Percentiles rank a stretch among this genome's conserved stretches.
These are phyloP conservation scores for Temnothorax rugatulus DNA, from an alignment of 2,888 invertebrate genomes.

Conservation along the genomic window DNA sequence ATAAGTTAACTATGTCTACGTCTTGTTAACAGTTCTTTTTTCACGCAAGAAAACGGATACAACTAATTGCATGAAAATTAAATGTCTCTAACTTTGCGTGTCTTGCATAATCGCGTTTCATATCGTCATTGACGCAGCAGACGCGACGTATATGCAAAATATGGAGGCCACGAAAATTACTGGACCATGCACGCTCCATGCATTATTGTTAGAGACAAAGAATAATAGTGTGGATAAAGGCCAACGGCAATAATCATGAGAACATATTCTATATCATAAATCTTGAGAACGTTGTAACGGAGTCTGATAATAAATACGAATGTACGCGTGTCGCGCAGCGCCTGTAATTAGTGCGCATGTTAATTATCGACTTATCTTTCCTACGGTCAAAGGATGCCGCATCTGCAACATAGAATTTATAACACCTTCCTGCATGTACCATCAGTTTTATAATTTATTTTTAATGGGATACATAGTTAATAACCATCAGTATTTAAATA, in stretches of 20 bases:
- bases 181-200: constrained; percentile 63
- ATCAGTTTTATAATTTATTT: constrained; percentile 23
- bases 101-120: constrained; percentile 11
- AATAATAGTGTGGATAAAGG: constrained; percentile 71
- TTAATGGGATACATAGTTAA: neutral
- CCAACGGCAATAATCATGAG: constrained; percentile 66
- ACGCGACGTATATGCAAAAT: constrained; percentile 54
- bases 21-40: constrained; percentile 17
- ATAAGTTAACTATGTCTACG: neutral
- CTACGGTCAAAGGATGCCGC: neutral
- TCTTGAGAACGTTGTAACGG: constrained; percentile 60
- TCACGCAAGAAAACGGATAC: constrained; percentile 1
- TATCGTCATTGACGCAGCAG: constrained; percentile 41
- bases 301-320: constrained; percentile 60
- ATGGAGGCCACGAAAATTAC: constrained; percentile 74
- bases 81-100: constrained; percentile 24
- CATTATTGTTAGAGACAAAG: constrained; percentile 59
- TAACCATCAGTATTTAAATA: neutral
- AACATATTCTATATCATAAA: constrained; percentile 68
- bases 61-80: constrained; percentile 16
- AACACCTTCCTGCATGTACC: neutral
- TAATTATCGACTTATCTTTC: constrained; percentile 33
- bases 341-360: constrained; percentile 18
- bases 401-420: neutral
- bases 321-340: constrained; percentile 20